Base-by-base conservation (phyloP, 1,140 invertebrate genomes). In the Carposina sasakii region DNA sequence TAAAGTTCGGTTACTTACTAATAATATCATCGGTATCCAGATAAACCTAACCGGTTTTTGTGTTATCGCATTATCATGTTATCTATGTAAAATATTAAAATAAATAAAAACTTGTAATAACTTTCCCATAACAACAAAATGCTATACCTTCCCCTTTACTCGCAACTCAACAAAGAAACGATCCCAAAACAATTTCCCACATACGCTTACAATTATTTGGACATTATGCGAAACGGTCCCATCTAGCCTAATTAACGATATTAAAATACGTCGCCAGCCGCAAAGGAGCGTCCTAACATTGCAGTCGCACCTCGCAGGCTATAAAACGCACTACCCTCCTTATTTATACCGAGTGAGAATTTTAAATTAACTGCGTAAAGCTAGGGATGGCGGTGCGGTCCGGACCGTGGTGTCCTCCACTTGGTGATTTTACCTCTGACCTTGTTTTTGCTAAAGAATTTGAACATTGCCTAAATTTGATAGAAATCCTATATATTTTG, bases 301-400 rank as follows among this genome's bases (percentile, higher is more conserved):
- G 71, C 72, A 75, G 76, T 79, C 76, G 76, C 74, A 79, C 77
- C 56, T 76, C 73, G 72, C 76, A 67, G 70, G 71, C 77, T 61
- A 81, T 81, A 81, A 81, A 81, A 81, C 72, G 77, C 77, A 81
- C 50, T 77, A 79, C 74, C 74, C 76, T 70, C 74, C 76, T 76
- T 76, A 76, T 81, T 81, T 81, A 76, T 81, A 74, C 72, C n/a
- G 66, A 73, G 71, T 76, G 77, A 76, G 74, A 73, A 81, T 81
- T 81, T 81, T 78, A 81, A 81, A 81, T 81, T 81, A 81, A 81
- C 76, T 77, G 72, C 66, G 74, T 81, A 77, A 71, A 74, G 64
- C 70, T 49, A 57, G 20, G 50, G 57, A 59, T 40, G 50, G 50
- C 39, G 61, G 60, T n/a, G 59, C 58, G 52, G 60, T 61, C 67